Evolutionary conservation across 2,797 vertebrate genomes (phyloP), one percentile per base, ranked within the genome.

Genomic region (Phataginus tricuspis): DNA sequence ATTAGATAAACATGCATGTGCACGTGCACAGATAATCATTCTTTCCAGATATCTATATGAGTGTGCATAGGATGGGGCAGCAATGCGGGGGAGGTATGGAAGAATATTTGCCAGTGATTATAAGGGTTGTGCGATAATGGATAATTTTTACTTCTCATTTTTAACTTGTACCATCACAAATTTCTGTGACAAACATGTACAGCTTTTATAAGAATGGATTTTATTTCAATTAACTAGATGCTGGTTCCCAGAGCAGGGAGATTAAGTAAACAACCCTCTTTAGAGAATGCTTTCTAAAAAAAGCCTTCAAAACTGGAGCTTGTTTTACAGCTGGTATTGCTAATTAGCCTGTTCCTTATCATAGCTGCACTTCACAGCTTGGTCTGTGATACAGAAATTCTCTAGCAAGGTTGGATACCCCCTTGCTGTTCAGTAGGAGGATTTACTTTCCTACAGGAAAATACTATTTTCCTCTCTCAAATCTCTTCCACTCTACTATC

Each of bases 131-230:
- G 15, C 18, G 7, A 15, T 51, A 21, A 29, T 84, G 34, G 61
- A 78, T 95, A 57, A 77, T 55, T 78, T 77, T 90, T 72, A 53
- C 34, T 86, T 86, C 57, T 83, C 61, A 71, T 86, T 97, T 90
- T 83, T 66, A 86, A 90, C 19, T 61, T 72, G 15, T 84, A 45
- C 37, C 68, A 79, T 69, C 57, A 49, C 29, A 83, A 74, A 57
- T 68, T 55, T 93, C 71, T 57, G 31, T 61, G 87, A 77, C 86
- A 92, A 75, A 57, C 14, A 57, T 16, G 1, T 87, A 14, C 34
- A 78, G 12, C 2, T 79, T 95, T 74, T 68, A 84, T 53, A 72
- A 72, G 37, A 39, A 37, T 31, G 7, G 49, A 2, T 61, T 94
- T 86, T 89, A 53, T 96, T 95, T 89, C 68, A 49, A 53, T 27